Base-by-base conservation (phyloP, 2,113 vertebrate genomes). In the Argyrosomus japonicus region DNA sequence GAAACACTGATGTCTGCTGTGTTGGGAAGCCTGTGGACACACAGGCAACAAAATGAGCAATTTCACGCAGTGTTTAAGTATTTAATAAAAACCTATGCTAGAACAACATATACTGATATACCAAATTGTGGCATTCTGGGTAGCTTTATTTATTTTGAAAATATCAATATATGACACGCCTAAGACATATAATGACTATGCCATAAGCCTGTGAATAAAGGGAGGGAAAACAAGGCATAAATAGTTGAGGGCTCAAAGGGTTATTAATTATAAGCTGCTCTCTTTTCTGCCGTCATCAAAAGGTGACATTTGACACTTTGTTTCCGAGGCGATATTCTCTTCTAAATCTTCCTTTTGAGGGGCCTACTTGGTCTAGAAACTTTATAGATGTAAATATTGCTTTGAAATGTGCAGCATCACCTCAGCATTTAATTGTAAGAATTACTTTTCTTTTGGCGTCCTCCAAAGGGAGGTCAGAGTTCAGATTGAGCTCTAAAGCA, bases 391-490 rank as follows among this genome's bases (percentile, higher is more conserved):
- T 21, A 5, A 47, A 73, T 8, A 21, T 62, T 56, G 10, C 4
- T 36, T 48, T 32, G 48, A 63, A 69, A 69, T 23, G 3, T 11
- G 50, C 18, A 61, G 45, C 11, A 3, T 7, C 40, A 51, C 8
- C 12, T 19, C 47, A 43, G 50, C 5, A 21, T 57, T 68, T 48
- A 19, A 77, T 21, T 56, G 53, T 48, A 5, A 48, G 2, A 27
- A 43, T 67, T 60, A 17, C 47, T 83, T 69, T 32, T 56, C 0
- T 63, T 18, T 50, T 17, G 40, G 32, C 40, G n/a, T 56, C 40
- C 13, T 50, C 29, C 50, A 60, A 27, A 21, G 58, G 17, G 47
- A 67, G 79, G 61, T 85, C 75, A 67, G 53, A 53, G 63, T 15
- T 82, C 29, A 51, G 9, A 71, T 65, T 68, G 2, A 17, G 36